Conservation (phyloP, 2,888 invertebrate genomes). For the Tipula vernalis region DNA sequence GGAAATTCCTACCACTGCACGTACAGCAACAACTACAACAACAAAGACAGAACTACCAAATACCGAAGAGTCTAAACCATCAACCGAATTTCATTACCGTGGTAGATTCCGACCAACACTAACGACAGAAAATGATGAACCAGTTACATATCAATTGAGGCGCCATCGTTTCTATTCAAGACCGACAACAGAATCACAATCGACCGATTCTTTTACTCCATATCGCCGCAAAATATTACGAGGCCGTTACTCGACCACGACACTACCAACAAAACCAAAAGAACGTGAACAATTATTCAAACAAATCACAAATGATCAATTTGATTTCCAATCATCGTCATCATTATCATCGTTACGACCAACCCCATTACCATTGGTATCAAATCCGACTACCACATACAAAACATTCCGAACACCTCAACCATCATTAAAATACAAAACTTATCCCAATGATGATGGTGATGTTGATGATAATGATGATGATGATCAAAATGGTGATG, state of each 20-base stretch:
- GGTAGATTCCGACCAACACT: constrained; percentile 26
- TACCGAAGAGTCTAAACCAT: background rate
- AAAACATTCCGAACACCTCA: background rate
- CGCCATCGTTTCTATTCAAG: constrained; percentile 19
- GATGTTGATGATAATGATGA: background rate
- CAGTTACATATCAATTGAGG: constrained; percentile 33
- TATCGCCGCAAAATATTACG: background rate
- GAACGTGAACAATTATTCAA: background rate
- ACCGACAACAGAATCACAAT: background rate
- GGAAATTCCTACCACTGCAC: constrained; percentile 15
- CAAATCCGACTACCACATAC: background rate
- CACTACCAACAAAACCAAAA: background rate
- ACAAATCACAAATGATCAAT: background rate
- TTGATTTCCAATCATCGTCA: background rate
- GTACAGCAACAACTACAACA: background rate
- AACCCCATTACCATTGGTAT: background rate
- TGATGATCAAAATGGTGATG: background rate
- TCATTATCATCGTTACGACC: background rate
- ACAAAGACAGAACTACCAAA: background rate
- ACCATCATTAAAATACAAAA: background rate
- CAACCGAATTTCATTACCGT: background rate
- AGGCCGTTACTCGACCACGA: background rate
- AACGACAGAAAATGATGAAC: constrained; percentile 23
- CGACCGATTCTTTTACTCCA: background rate
- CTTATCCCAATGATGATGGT: background rate